Percentiles rank a stretch among this genome's conserved stretches.
Evolutionary conservation across 2,113 vertebrate genomes (phyloP).

Genomic region (Trachemys scripta): DNA sequence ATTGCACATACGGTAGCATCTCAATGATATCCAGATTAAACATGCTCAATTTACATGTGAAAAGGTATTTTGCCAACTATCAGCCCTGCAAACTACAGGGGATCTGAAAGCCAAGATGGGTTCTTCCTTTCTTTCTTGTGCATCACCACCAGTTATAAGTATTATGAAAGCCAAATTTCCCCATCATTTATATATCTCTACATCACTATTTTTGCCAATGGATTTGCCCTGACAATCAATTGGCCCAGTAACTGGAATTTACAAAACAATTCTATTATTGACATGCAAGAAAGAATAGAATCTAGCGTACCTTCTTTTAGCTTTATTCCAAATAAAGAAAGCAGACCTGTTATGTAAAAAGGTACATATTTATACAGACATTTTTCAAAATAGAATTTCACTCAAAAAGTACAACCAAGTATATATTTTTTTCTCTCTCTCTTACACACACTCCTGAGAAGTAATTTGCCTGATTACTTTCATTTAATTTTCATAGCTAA

Average conservation of each 20-base stretch:
- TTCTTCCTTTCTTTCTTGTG: constrained; percentile 13
- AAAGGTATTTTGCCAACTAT: neutral
- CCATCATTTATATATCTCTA: neutral
- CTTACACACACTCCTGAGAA: neutral
- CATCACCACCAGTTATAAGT: neutral
- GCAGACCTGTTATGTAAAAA: neutral
- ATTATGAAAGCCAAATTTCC: neutral
- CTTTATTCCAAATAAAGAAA: neutral
- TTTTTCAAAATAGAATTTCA: neutral
- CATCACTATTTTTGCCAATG: neutral
- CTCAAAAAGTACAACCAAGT: neutral
- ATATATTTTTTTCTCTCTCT: neutral
- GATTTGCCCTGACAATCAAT: neutral
- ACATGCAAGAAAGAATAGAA: neutral
- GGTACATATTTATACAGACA: neutral
- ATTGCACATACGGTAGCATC: neutral
- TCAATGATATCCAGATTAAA: neutral
- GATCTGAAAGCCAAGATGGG: neutral
- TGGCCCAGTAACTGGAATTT: neutral
- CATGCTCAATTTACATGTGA: neutral
- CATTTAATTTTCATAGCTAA: neutral
- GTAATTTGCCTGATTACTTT: neutral
- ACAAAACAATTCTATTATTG: neutral
- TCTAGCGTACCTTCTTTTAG: neutral
- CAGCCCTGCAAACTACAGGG: neutral